A percentile compares a stretch with the other conserved stretches of the same genome.
These are phyloP conservation scores for Notocelia uddmanniana DNA, from an alignment of 2,888 invertebrate species.

Conservation along the genomic window DNA sequence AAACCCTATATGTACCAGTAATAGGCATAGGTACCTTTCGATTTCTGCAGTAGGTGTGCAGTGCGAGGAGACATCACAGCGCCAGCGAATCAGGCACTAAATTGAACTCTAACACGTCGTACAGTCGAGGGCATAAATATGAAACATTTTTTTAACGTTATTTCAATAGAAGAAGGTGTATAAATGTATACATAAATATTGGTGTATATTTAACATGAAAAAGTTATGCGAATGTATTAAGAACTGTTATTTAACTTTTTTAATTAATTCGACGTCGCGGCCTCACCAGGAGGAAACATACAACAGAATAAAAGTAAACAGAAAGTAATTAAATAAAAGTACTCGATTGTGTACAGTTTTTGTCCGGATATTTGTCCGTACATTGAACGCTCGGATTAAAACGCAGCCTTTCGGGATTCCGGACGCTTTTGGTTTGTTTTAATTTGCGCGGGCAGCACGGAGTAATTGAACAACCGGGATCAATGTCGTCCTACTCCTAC, in stretches of 20 bases:
- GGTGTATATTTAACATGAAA: no score
- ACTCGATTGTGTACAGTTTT: slow-evolving; percentile 13
- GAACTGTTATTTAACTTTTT: not conserved
- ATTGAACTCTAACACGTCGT: no score
- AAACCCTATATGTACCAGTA: no score
- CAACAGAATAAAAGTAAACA: slow-evolving; percentile 12
- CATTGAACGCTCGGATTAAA: slow-evolving; percentile 34
- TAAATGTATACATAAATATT: no score
- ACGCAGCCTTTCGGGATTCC: slow-evolving; percentile 21
- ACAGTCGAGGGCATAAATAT: no score
- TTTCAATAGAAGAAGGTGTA: no score
- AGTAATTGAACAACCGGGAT: slow-evolving; percentile 7
- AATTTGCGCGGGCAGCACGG: not conserved
- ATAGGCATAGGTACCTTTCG: no score
- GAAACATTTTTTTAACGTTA: no score
- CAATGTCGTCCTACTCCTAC: not conserved
- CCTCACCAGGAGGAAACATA: not conserved
- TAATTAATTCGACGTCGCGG: not conserved
- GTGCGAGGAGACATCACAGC: no score
- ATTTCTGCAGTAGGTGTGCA: no score
- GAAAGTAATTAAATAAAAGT: slow-evolving; percentile 26
- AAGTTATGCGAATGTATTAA: no score
- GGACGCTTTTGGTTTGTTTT: slow-evolving; percentile 23
- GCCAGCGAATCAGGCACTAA: no score
- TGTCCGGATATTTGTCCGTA: slow-evolving; percentile 11